Percentiles rank a stretch among this genome's conserved stretches.
phyloP scores from a whole-genome alignment of 2,113 vertebrate genomes.

The Oncorhynchus nerka region DNA sequence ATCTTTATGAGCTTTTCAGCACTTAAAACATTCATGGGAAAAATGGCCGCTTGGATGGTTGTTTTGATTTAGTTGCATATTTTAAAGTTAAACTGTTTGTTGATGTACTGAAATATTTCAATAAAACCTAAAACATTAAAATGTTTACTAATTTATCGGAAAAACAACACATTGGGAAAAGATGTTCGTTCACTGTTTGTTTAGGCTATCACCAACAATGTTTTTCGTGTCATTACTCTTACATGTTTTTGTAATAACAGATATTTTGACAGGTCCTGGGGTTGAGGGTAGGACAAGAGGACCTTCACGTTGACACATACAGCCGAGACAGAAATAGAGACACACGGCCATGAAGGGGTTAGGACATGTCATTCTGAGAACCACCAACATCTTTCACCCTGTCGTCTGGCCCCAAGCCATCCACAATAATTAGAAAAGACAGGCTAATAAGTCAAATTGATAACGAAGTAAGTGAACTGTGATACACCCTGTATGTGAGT shows the following conservation, averaged over 20 bases:
- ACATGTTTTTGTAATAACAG: slow-evolving; percentile 10
- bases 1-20: slow-evolving; percentile 34
- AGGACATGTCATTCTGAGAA: slow-evolving; percentile 22
- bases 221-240: slow-evolving; percentile 23
- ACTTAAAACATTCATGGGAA: background rate
- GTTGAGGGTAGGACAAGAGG: slow-evolving; percentile 45
- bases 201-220: background rate
- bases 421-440: background rate
- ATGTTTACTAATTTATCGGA: slow-evolving; percentile 12
- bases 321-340: slow-evolving; percentile 46
- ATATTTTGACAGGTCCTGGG: slow-evolving; percentile 32
- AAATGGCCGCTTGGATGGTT: no score
- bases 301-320: slow-evolving; percentile 48
- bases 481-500: background rate
- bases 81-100: background rate
- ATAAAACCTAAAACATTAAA: background rate
- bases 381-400: slow-evolving; percentile 18
- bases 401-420: background rate
- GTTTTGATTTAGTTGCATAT: background rate
- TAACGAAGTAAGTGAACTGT: background rate
- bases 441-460: background rate
- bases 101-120: background rate
- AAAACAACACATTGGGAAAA: slow-evolving; percentile 18
- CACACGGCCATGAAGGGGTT: background rate
- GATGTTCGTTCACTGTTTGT: slow-evolving; percentile 4